Base-by-base conservation (phyloP, 2,888 invertebrate genomes). In the Willowsia nigromaculata region DNA sequence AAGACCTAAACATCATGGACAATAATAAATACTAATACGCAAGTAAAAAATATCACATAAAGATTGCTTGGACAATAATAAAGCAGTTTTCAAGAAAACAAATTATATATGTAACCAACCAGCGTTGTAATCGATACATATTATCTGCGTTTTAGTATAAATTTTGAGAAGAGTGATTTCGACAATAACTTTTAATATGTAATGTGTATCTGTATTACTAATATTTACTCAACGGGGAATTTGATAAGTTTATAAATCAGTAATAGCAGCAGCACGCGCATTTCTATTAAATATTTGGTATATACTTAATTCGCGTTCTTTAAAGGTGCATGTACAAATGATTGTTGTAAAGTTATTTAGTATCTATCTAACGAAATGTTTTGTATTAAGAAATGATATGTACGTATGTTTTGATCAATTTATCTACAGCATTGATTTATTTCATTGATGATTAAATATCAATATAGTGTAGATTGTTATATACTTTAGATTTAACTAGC, bases 151-250 rank as follows among this genome's bases (percentile, higher is more conserved):
- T n/a, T 33, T 13, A 74, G 47, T 47, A 25, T 22, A 5, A 7
- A 68, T 37, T 74, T 74, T 74, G 9, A 62, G 4, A 84, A 85
- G 85, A 85, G 76, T 85, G 85, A 85, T 76, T 85, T 76, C 37
- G 85, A 85, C 85, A 85, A 85, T 85, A 85, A 56, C 71, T n/a
- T n/a, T n/a, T n/a, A 74, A 84, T 33, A 43, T 40, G 30, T 68
- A 68, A 68, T 33, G 18, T 68, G 37, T 3, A 9, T 1, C 2
- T 40, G 22, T 78, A 80, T 27, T 78, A 15, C 27, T 80, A 50
- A 80, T 33, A n/a, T n/a, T n/a, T n/a, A 37, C 37, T 25, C 2
- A 56, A 15, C 22, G n/a, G 18, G 22, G 43, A 56, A 50, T 68
- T 74, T 47, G 47, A 43, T 74, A 47, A 33, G 25, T 47, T 47